Percentiles rank a stretch among this genome's conserved stretches.
Evolutionary conservation across 2,113 vertebrate genomes (phyloP).

Genomic region (Salvelinus namaycush): DNA sequence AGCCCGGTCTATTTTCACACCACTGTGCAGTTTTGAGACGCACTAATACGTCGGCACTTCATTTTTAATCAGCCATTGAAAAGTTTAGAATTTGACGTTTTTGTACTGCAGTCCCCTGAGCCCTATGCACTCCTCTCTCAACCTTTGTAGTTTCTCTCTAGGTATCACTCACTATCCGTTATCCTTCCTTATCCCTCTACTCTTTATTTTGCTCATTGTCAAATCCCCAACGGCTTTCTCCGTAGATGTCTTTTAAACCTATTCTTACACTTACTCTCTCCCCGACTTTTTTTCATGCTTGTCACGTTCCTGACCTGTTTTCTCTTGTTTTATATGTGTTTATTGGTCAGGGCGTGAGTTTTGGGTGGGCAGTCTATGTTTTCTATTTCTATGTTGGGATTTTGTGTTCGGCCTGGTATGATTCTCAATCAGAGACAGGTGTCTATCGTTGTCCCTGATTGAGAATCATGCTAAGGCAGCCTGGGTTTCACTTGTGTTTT

Average conservation of each 20-base stretch:
- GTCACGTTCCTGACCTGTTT: too few relatives aligned
- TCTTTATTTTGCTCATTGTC: too few relatives aligned
- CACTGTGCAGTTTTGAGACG: conserved; percentile 51
- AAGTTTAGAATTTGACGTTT: conserved; percentile 26
- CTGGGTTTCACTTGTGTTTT: too few relatives aligned
- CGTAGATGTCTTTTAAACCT: neutral
- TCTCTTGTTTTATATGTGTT: too few relatives aligned
- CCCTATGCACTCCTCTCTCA: neutral
- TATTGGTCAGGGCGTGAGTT: too few relatives aligned
- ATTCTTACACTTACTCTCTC: neutral
- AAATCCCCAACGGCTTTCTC: neutral
- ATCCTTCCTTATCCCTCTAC: neutral
- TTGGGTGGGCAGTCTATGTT: too few relatives aligned
- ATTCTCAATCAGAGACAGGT: too few relatives aligned
- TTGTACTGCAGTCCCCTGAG: conserved; percentile 25
- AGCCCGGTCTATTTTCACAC: conserved; percentile 46
- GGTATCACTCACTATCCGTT: neutral
- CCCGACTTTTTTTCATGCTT: too few relatives aligned
- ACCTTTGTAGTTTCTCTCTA: neutral
- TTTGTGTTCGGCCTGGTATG: too few relatives aligned
- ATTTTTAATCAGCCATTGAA: conserved; percentile 64
- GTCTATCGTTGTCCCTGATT: too few relatives aligned
- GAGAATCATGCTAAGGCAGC: too few relatives aligned
- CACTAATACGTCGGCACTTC: conserved; percentile 55
- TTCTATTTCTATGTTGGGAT: too few relatives aligned